Conservation (phyloP, 2,888 invertebrate genomes). For the Napeogenes inachia region DNA sequence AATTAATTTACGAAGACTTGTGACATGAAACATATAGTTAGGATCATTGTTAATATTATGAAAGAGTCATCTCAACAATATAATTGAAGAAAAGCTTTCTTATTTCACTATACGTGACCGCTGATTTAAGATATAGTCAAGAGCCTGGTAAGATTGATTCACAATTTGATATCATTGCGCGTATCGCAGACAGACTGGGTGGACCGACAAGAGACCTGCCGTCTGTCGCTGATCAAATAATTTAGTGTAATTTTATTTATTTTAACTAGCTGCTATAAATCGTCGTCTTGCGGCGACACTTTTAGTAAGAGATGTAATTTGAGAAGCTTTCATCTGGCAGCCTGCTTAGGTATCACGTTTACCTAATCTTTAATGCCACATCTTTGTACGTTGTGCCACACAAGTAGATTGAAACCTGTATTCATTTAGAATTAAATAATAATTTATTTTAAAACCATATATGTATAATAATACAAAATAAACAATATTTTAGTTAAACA, state of each 20-base stretch:
- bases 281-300: slow-evolving; percentile 52
- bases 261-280: slow-evolving; percentile 62
- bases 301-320: slow-evolving; percentile 53
- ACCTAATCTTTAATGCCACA: slow-evolving; percentile 41
- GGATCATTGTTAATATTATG: background rate
- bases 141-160: slow-evolving; percentile 67
- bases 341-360: slow-evolving; percentile 52
- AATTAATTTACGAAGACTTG: slow-evolving; percentile 58
- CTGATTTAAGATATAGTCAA: slow-evolving; percentile 61
- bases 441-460: background rate
- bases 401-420: background rate
- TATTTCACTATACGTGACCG: slow-evolving; percentile 48
- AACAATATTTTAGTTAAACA: slow-evolving; percentile 1
- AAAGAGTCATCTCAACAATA: slow-evolving; percentile 27
- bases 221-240: slow-evolving; percentile 43
- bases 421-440: too few relatives aligned
- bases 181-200: slow-evolving; percentile 61
- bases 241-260: slow-evolving; percentile 50
- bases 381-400: slow-evolving; percentile 3
- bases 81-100: slow-evolving; percentile 44
- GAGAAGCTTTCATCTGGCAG: slow-evolving; percentile 56
- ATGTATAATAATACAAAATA: background rate
- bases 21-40: slow-evolving; percentile 20
- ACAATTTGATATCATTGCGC: slow-evolving; percentile 58
- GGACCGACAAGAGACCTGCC: slow-evolving; percentile 54